phyloP scores from a whole-genome alignment of 1,140 invertebrate species.

The Drosophila ananassae region DNA sequence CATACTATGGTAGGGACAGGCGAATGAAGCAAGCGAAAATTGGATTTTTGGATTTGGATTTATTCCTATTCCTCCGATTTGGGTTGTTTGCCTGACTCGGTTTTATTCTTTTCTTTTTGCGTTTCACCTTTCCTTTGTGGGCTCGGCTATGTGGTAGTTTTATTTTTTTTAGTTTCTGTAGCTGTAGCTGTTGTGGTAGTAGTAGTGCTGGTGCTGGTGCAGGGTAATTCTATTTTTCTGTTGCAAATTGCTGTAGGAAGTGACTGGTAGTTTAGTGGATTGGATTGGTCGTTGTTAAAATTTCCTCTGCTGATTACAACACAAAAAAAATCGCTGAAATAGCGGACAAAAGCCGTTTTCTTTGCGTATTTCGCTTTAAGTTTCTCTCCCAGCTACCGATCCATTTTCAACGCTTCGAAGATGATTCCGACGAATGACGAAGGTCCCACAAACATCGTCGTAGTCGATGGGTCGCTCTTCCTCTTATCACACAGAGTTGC shows the following conservation, averaged over 20 bases:
- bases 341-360: conserved; percentile 85
- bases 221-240: conserved; percentile 55
- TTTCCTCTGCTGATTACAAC: conserved; percentile 78
- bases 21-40: conserved; percentile 35
- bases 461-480: not conserved
- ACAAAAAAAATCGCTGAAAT: conserved; percentile 84
- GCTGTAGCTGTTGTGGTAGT: conserved; percentile 23
- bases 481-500: not conserved
- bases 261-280: conserved; percentile 49
- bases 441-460: not conserved
- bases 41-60: conserved; percentile 24
- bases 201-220: conserved; percentile 36
- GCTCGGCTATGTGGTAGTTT: conserved; percentile 37
- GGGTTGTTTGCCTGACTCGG: conserved; percentile 16
- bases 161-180: conserved; percentile 21
- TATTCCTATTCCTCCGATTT: conserved; percentile 41
- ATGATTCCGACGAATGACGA: conserved; percentile 69
- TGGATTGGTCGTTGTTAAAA: conserved; percentile 71
- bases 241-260: conserved; percentile 60
- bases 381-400: conserved; percentile 84
- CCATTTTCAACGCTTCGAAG: conserved; percentile 84
- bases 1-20: conserved; percentile 40
- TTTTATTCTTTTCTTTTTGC: conserved; percentile 40
- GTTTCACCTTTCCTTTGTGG: conserved; percentile 65
- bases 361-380: conserved; percentile 83